A percentile compares a stretch with the other conserved stretches of the same genome.
phyloP scores from a whole-genome alignment of 2,113 vertebrate genomes.

The Meleagris gallopavo region DNA sequence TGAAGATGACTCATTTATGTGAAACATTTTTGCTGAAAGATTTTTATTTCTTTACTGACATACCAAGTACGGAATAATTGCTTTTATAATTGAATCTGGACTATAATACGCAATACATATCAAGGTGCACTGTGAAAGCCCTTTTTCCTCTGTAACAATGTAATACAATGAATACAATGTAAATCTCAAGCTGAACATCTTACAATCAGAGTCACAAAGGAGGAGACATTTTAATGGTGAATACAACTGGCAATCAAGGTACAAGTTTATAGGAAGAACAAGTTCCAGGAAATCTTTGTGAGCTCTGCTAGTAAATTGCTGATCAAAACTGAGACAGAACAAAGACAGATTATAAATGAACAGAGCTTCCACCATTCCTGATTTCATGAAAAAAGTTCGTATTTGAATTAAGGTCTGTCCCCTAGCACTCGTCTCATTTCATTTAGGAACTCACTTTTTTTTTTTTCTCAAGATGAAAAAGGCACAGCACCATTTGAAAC shows the following conservation, averaged over 20 bases:
- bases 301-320: conserved; percentile 25
- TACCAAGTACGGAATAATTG: neutral
- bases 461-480: neutral
- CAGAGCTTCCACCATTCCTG: neutral
- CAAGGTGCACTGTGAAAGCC: neutral
- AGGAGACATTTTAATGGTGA: conserved; percentile 22
- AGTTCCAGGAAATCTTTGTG: conserved; percentile 26
- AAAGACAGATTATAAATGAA: conserved; percentile 40
- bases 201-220: conserved; percentile 46
- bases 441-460: neutral
- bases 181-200: conserved; percentile 1
- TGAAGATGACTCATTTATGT: neutral
- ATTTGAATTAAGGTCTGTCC: neutral
- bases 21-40: neutral
- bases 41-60: neutral
- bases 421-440: neutral
- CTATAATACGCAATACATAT: accelerated
- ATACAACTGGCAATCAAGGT: conserved; percentile 38
- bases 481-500: neutral
- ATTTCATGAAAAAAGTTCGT: neutral
- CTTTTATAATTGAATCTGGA: neutral
- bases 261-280: neutral
- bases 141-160: neutral
- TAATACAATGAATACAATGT: neutral
- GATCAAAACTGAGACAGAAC: conserved; percentile 33